phyloP scores from a whole-genome alignment of 2,797 vertebrate genomes.

The Halcyon badia region DNA sequence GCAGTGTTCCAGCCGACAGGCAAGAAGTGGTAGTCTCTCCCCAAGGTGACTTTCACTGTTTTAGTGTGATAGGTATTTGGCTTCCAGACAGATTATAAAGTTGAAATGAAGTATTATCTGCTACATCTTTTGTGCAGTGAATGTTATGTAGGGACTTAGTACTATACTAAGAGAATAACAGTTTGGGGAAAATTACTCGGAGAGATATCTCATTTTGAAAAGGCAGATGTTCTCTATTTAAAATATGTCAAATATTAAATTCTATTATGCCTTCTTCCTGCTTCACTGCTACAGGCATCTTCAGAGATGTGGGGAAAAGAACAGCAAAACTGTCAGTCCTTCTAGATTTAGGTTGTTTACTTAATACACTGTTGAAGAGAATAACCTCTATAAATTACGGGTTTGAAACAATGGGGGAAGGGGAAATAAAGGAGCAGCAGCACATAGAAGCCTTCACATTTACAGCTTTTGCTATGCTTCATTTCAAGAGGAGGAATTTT shows the following conservation, averaged over 20 bases:
- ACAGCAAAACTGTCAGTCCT: neutral
- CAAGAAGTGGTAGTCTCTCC: neutral
- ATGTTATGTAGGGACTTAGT: neutral
- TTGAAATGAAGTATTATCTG: conserved; percentile 28
- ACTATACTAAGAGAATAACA: neutral
- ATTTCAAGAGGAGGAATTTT: neutral
- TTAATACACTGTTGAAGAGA: neutral
- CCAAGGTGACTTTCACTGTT: conserved; percentile 70
- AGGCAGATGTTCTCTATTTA: conserved; percentile 46
- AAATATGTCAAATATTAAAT: conserved; percentile 36
- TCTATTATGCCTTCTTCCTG: neutral
- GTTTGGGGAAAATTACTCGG: conserved; percentile 19
- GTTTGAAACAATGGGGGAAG: neutral
- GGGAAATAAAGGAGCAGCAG: neutral
- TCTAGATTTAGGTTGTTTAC: conserved; percentile 26
- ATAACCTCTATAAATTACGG: neutral
- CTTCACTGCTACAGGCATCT: conserved; percentile 8
- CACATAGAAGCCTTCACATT: neutral
- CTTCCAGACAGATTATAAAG: conserved; percentile 54
- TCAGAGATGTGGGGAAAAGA: neutral
- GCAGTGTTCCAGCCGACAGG: neutral
- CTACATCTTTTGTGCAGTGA: conserved; percentile 26
- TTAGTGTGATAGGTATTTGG: conserved; percentile 32
- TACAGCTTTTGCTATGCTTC: neutral
- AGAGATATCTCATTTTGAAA: conserved; percentile 18